Evolutionary conservation across 1,140 invertebrate species (phyloP).

Genomic region (Drosophila melanogaster): Release_6_plus_ISO1_MT NT_033779.5:20570501-20571000

Average conservation of each 20-base stretch:
- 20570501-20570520: background rate
- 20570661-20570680: slow-evolving; percentile 45
- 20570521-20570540: background rate
- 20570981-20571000: slow-evolving; percentile 39
- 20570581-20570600: too few species aligned
- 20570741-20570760: slow-evolving; percentile 53
- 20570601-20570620: background rate
- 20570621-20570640: background rate
- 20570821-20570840: background rate
- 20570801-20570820: slow-evolving; percentile 71
- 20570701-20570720: slow-evolving; percentile 42
- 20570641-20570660: slow-evolving; percentile 11
- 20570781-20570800: slow-evolving; percentile 38
- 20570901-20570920: slow-evolving; percentile 26
- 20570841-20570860: slow-evolving; percentile 44
- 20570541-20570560: background rate
- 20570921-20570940: slow-evolving; percentile 59
- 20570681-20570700: slow-evolving; percentile 21
- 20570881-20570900: slow-evolving; percentile 49
- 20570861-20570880: too few species aligned
- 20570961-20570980: slow-evolving; percentile 59
- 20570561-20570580: too few species aligned
- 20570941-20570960: slow-evolving; percentile 64
- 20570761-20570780: slow-evolving; percentile 51
- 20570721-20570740: slow-evolving; percentile 38